Base-by-base conservation (phyloP, 2,888 invertebrate genomes). In the Subacronicta megacephala region DNA sequence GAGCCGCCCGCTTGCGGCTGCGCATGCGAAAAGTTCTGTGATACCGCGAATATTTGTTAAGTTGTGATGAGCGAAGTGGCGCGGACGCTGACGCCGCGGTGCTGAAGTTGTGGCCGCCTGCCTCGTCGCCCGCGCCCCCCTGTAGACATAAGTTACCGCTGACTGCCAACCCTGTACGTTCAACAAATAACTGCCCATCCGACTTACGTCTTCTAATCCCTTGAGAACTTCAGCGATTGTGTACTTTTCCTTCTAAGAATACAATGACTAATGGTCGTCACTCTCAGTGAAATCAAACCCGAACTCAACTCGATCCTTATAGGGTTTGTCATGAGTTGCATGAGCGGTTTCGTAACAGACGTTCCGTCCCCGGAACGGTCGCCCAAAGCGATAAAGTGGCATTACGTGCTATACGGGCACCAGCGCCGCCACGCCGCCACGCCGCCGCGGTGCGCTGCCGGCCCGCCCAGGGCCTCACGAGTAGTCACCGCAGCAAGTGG, bases 1-100 rank as follows among this genome's bases (percentile, higher is more conserved):
- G 95, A 92, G 89, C 93, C 92, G 94, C 94, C 89, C 93, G 93
- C 89, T 78, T 92, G 90, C 92, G 92, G 82, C 86, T 92, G 82
- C 91, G 92, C 90, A 87, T 90, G 86, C 88, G 88, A 84, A 94
- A 93, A 89, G 95, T 95, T 95, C 95, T 96, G 96, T 95, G 95
- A 95, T 96, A 96, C 95, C 94, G 94, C 95, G 93, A 95, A 95
- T 95, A 95, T 91, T 94, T 95, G 95, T 96, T 95, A 95, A 95
- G 95, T 95, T 95, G 94, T 94, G 94, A 94, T 94, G 90, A 93
- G 94, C 92, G 92, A 92, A 81, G 76, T 61, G 90, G 92, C 87
- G 88, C 87, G 90, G 88, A 86, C 85, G 90, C 73, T 84, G 91
- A 90, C 81, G 93, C 90, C 87, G 89, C 89, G 91, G 81, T 85